Base-by-base conservation (phyloP, 2,113 vertebrate genomes). In the Danionella cerebrum region DNA sequence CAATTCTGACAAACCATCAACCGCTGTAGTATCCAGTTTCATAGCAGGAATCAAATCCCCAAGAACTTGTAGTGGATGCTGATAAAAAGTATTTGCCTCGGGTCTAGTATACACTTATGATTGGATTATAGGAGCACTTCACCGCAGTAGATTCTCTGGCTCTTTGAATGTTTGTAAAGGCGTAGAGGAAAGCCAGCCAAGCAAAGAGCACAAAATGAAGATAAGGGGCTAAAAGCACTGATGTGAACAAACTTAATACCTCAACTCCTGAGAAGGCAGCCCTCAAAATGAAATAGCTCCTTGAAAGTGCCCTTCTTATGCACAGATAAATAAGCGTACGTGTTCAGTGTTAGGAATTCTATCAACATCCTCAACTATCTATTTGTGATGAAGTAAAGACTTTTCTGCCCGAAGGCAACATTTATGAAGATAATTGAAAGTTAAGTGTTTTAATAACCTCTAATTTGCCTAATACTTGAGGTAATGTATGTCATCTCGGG, bases 101-200 rank as follows among this genome's bases (percentile, higher is more conserved):
- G 67, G 67, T 45, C 41, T 8, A 58, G 57, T 65, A 58, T 45
- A 65, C 25, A 47, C 54, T 22, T 58, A 22, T 31, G 21, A 74
- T 65, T 69, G 64, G 72, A 74, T 74, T 70, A n/a, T n/a, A 70
- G 35, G 14, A 58, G 67, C 35, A 38, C 67, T 59, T 57, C 62
- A 24, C 38, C 27, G 14, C 38, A 16, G 4, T 33, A 67, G 14
- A 22, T 53, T 62, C 16, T 51, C 64, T 51, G 63, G 35, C 41
- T 51, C 47, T 70, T 70, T 74, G 13, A 45, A 39, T 12, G 24
- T 70, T 60, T 57, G 22, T 41, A 27, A 70, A 59, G 29, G 52
- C 29, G 36, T 65, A 45, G 60, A 63, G 64, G 51, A 60, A 47
- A 5, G 2, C 44, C 41, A 65, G 2, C n/a, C 52, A 53, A 27